A percentile compares a stretch with the other conserved stretches of the same genome.
These are phyloP conservation scores for Drosophila basisetae DNA, from an alignment of 2,888 invertebrate species.

Conservation along the genomic window DNA sequence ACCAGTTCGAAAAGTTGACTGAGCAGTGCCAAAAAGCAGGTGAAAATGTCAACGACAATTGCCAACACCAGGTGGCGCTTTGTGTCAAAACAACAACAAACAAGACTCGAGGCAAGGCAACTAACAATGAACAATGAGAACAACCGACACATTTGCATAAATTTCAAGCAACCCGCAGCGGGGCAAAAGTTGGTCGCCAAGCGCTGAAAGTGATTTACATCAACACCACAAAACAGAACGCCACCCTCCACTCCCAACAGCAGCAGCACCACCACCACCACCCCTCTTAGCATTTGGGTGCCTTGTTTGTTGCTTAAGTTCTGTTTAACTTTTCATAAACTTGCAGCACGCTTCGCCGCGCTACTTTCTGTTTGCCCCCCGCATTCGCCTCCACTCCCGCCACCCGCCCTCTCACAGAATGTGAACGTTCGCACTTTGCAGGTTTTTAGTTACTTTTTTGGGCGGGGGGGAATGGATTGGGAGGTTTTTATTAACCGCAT, in stretches of 20 bases:
- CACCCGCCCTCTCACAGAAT: background rate
- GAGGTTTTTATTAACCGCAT: constrained; percentile 74
- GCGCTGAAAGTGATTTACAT: constrained; percentile 76
- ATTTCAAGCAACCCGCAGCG: constrained; percentile 62
- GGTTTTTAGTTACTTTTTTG: constrained; percentile 40
- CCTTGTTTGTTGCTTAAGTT: constrained; percentile 73
- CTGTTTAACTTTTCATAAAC: constrained; percentile 80
- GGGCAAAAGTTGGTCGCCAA: constrained; percentile 64
- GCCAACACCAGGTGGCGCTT: constrained; percentile 64
- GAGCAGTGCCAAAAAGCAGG: constrained; percentile 51
- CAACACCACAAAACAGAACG: constrained; percentile 46
- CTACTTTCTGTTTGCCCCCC: background rate
- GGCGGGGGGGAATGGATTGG: background rate
- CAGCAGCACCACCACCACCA: background rate
- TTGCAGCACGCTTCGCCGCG: constrained; percentile 59
- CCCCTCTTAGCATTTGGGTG: constrained; percentile 32
- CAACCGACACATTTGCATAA: constrained; percentile 76
- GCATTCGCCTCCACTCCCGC: background rate
- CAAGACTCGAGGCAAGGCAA: constrained; percentile 20
- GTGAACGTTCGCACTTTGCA: constrained; percentile 34
- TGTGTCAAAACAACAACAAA: constrained; percentile 30
- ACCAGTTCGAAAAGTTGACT: constrained; percentile 49
- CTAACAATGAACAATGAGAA: constrained; percentile 60
- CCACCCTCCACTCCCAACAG: background rate
- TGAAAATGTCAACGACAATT: constrained; percentile 76